These are phyloP conservation scores for Zoanthus sansibaricus DNA, from an alignment of 92 coral and sea anemone genomes.

Conservation along the genomic window DNA sequence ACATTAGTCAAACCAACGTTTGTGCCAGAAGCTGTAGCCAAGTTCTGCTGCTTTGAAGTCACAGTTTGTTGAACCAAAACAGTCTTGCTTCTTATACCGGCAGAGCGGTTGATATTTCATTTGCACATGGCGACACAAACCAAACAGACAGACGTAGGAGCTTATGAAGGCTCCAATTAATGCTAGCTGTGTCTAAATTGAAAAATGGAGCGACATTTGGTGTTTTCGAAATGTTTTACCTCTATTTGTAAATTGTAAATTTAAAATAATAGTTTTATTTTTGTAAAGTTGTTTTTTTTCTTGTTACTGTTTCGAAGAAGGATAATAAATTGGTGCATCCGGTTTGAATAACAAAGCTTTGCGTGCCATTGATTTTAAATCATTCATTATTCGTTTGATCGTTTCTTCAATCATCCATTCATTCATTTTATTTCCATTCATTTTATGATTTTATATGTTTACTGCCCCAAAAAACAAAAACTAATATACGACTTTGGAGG, in stretches of 20 bases:
- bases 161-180: neutral
- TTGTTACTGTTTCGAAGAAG: slow-evolving; percentile 5
- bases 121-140: neutral
- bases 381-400: too few species aligned
- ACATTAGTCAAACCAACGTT: neutral
- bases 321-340: slow-evolving; percentile 7
- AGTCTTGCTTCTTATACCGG: neutral
- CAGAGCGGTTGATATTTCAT: neutral
- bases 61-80: neutral
- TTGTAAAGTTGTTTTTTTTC: slow-evolving; percentile 11
- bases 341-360: neutral
- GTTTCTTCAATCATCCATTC: too few species aligned
- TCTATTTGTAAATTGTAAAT: slow-evolving; percentile 15
- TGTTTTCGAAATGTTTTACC: slow-evolving; percentile 11
- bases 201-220: neutral
- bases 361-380: neutral
- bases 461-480: too few species aligned
- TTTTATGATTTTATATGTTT: too few species aligned
- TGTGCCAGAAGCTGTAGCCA: neutral
- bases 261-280: slow-evolving; percentile 13
- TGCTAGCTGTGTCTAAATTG: neutral
- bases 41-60: neutral
- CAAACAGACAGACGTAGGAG: neutral
- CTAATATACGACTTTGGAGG: too few species aligned
- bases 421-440: too few species aligned